Evolutionary conservation across 2,113 vertebrate genomes (phyloP).

Genomic region (Oenanthe oenanthe): DNA sequence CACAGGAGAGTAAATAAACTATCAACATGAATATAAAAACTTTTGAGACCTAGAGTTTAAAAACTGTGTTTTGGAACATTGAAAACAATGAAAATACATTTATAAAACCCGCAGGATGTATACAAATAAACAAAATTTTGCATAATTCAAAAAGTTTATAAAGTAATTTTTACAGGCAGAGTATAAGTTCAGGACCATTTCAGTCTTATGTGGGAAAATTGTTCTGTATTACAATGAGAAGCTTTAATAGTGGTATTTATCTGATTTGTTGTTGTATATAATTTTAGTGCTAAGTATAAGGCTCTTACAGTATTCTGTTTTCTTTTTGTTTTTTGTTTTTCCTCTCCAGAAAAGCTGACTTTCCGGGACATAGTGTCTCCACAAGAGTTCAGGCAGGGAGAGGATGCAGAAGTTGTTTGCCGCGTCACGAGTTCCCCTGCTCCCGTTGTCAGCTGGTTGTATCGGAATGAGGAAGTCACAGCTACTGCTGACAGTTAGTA

Average conservation of each 20-base stretch:
- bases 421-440: constrained; percentile 93
- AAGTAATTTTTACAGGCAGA: not conserved
- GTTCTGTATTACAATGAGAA: not conserved
- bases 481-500: constrained; percentile 91
- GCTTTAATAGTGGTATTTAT: not conserved
- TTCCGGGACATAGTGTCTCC: constrained; percentile 89
- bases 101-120: not conserved
- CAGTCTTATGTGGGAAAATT: not conserved
- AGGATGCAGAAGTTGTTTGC: constrained; percentile 92
- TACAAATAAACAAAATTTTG: not conserved
- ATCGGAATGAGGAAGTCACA: constrained; percentile 90
- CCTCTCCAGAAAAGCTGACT: constrained; percentile 89
- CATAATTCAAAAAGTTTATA: not conserved
- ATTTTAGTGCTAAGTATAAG: not conserved
- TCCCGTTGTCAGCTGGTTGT: constrained; percentile 92
- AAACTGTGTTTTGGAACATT: not conserved
- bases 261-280: not conserved
- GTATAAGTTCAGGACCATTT: not conserved
- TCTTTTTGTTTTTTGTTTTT: not conserved
- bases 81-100: not conserved
- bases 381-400: constrained; percentile 93
- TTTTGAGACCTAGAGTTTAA: not conserved
- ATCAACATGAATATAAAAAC: not conserved
- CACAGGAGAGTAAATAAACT: not conserved
- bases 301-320: not conserved